Evolutionary conservation across 1,140 invertebrate species (phyloP).

Genomic region (Muscidifurax raptorellus): DNA sequence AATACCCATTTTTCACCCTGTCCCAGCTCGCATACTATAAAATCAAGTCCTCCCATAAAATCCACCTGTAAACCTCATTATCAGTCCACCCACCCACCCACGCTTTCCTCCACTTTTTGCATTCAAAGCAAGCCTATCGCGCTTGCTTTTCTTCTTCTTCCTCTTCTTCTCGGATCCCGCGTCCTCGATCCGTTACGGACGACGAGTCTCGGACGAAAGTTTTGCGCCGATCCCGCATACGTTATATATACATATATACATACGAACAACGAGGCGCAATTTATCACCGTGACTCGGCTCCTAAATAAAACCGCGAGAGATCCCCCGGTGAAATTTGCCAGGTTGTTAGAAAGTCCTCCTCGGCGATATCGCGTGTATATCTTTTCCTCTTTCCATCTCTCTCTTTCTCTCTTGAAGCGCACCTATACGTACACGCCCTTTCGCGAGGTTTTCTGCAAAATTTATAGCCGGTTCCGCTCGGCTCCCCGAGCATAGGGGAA

Average conservation of each 20-base stretch:
- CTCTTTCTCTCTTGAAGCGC: neutral
- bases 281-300: constrained; percentile 43
- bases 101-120: neutral
- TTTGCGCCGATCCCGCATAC: neutral
- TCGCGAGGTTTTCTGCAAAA: neutral
- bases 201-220: neutral
- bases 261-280: constrained; percentile 19
- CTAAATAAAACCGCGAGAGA: constrained; percentile 34
- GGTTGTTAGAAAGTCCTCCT: constrained; percentile 31
- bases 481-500: neutral
- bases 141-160: neutral
- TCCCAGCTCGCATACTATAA: no score
- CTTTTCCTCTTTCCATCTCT: neutral
- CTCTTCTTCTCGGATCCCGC: no score
- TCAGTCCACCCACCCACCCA: neutral
- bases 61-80: no score
- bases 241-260: neutral
- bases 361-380: neutral
- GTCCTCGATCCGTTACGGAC: neutral
- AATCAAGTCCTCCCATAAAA: no score
- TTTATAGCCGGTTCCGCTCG: constrained; percentile 17
- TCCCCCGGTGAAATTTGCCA: constrained; percentile 31
- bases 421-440: neutral
- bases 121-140: neutral
- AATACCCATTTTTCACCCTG: neutral